These are phyloP conservation scores for Tinamus guttatus DNA, from an alignment of 2,113 vertebrate genomes.

Conservation along the genomic window DNA sequence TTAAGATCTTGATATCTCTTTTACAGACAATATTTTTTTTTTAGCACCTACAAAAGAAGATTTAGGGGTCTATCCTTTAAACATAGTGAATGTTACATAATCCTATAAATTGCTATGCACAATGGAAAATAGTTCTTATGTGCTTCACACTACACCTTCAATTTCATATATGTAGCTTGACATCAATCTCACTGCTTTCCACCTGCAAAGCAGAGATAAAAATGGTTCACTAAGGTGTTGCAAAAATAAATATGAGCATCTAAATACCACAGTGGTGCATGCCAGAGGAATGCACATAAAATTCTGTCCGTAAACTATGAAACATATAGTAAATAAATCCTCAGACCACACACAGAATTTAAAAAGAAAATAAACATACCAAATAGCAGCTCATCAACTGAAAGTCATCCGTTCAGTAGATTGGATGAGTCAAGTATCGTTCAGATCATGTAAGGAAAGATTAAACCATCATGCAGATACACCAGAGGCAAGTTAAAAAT, in stretches of 20 bases:
- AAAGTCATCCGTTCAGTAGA: slow-evolving; percentile 9
- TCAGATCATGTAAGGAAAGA: slow-evolving; percentile 25
- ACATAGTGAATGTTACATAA: not conserved
- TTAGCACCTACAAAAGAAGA: not conserved
- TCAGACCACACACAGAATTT: slow-evolving; percentile 55
- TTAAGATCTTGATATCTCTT: not conserved
- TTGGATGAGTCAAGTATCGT: slow-evolving; percentile 33
- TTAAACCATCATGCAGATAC: not conserved
- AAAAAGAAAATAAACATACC: not conserved
- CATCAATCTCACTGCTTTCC: not conserved
- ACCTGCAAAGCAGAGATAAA: slow-evolving; percentile 5
- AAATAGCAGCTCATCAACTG: slow-evolving; percentile 55
- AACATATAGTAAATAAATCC: slow-evolving; percentile 36
- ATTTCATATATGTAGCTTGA: not conserved
- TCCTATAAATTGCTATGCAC: not conserved
- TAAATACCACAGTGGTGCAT: not conserved
- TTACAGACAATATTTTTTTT: not conserved
- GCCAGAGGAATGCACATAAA: slow-evolving; percentile 39
- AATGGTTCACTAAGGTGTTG: not conserved
- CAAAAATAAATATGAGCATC: slow-evolving; percentile 11
- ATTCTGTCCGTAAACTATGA: slow-evolving; percentile 25
- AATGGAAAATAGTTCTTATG: not conserved
- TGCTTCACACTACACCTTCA: not conserved
- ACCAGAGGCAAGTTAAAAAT: slow-evolving; percentile 31
- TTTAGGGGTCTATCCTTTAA: not conserved